A percentile compares a stretch with the other conserved stretches of the same genome.
These are phyloP conservation scores for Bombus pascuorum DNA, from an alignment of 1,140 invertebrate genomes.

Conservation along the genomic window DNA sequence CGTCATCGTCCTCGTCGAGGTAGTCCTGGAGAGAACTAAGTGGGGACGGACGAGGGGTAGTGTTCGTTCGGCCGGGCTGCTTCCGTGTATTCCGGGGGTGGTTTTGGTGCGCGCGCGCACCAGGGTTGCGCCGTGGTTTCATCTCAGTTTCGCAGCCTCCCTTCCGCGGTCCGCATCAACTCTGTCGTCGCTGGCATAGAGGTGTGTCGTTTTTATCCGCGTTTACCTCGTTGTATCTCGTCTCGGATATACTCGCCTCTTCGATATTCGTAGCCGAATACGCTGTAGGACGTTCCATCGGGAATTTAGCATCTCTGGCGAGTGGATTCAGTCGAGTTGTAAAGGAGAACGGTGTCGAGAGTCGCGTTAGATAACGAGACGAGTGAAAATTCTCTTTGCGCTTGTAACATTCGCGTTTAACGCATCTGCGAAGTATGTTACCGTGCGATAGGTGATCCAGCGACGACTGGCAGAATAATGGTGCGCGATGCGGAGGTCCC, in stretches of 20 bases:
- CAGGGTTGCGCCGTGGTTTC: constrained; percentile 72
- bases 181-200: constrained; percentile 60
- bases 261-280: not conserved
- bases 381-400: not conserved
- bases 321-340: not conserved
- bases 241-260: not conserved
- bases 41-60: constrained; percentile 43
- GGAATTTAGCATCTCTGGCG: not conserved
- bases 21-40: constrained; percentile 42
- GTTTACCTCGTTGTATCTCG: constrained; percentile 46
- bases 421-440: constrained; percentile 13
- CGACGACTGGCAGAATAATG: constrained; percentile 26
- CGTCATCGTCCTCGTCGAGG: constrained; percentile 32
- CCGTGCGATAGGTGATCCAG: constrained; percentile 33
- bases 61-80: constrained; percentile 66
- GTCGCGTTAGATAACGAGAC: not conserved
- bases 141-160: constrained; percentile 82
- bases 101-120: constrained; percentile 75
- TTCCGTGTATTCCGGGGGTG: constrained; percentile 69
- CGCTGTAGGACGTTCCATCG: too few species aligned
- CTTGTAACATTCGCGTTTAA: not conserved
- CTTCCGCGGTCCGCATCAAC: constrained; percentile 77
- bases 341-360: not conserved
- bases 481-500: constrained; percentile 43
- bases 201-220: constrained; percentile 69